These are phyloP conservation scores for Gymnoscopelus braueri DNA, from an alignment of 2,797 vertebrate genomes.

Conservation along the genomic window DNA sequence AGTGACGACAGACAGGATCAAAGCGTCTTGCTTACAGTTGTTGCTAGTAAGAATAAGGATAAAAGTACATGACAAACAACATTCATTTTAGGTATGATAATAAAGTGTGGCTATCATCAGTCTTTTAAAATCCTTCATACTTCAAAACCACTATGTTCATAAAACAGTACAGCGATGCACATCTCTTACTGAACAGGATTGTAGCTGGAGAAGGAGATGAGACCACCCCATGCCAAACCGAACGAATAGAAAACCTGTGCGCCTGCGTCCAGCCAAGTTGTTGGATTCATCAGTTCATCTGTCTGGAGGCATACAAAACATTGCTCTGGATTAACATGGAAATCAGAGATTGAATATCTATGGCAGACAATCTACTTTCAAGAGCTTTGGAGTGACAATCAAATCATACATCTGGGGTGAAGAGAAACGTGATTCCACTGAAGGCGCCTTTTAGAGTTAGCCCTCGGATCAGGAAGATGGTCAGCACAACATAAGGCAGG, in stretches of 20 bases:
- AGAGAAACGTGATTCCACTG: conserved; percentile 88
- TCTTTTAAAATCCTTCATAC: too few species aligned
- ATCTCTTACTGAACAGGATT: conserved; percentile 93
- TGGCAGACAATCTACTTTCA: background rate
- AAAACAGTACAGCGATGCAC: background rate
- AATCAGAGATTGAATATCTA: background rate
- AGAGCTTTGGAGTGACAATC: background rate
- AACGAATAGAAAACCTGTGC: conserved; percentile 96
- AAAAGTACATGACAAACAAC: background rate
- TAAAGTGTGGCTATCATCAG: background rate
- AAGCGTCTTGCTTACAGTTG: conserved; percentile 91
- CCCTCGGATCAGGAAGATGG: conserved; percentile 92
- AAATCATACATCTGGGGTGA: conserved; percentile 89
- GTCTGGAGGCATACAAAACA: conserved; percentile 71
- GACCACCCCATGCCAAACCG: conserved; percentile 92
- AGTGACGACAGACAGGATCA: conserved; percentile 88
- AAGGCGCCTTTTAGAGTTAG: conserved; percentile 90
- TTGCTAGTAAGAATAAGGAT: conserved; percentile 81
- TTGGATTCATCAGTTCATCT: conserved; percentile 86
- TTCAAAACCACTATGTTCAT: background rate
- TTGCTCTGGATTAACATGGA: background rate
- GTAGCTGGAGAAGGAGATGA: conserved; percentile 99
- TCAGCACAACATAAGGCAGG: conserved; percentile 92
- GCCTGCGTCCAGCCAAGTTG: conserved; percentile 94
- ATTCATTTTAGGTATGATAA: background rate